A percentile compares a stretch with the other conserved stretches of the same genome.
Conservation (phyloP, 1,140 invertebrate species). For the Drosophila virilis region DNA sequence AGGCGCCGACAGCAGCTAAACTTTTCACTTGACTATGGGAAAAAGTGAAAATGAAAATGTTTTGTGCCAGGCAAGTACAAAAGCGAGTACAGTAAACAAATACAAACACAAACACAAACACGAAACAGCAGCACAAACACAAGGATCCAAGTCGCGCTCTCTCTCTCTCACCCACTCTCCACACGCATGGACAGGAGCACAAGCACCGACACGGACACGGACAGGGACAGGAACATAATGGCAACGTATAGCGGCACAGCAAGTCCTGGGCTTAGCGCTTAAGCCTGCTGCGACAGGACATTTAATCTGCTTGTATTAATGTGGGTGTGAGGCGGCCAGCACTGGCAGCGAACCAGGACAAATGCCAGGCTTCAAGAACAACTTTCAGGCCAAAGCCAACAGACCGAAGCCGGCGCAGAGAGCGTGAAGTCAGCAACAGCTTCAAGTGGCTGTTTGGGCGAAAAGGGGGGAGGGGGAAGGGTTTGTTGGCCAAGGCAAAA, state of each 20-base stretch:
- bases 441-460: constrained; percentile 59
- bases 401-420: constrained; percentile 34
- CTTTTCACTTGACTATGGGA: constrained; percentile 59
- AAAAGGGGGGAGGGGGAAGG: not conserved
- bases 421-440: constrained; percentile 52
- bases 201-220: constrained; percentile 3
- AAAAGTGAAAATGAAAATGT: constrained; percentile 48
- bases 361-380: constrained; percentile 16
- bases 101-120: constrained; percentile 42
- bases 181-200: constrained; percentile 7
- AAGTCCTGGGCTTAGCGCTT: constrained; percentile 68
- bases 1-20: constrained; percentile 50
- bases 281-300: constrained; percentile 80
- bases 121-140: constrained; percentile 31
- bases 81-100: constrained; percentile 22
- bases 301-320: constrained; percentile 80
- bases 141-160: constrained; percentile 14
- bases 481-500: constrained; percentile 31
- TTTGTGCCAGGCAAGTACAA: constrained; percentile 38
- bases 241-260: constrained; percentile 40
- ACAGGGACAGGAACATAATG: constrained; percentile 24
- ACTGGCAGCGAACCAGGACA: constrained; percentile 20
- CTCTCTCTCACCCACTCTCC: constrained; percentile 3
- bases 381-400: constrained; percentile 15
- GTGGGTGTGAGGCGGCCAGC: constrained; percentile 30